phyloP scores from a whole-genome alignment of 2,797 vertebrate genomes.

The Pogoniulus pusillus region DNA sequence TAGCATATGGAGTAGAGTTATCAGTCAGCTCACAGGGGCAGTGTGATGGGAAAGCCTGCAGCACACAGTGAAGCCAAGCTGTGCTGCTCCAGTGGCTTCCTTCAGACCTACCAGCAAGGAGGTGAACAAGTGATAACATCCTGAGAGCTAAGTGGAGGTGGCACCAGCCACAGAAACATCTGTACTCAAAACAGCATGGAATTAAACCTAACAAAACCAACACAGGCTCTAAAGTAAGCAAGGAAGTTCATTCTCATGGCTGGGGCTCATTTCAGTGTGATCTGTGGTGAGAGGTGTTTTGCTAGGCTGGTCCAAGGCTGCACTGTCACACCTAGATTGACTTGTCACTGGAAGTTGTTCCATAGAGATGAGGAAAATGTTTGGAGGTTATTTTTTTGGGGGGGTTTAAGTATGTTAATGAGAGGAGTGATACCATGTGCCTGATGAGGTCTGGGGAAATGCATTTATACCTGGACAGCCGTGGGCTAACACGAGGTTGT shows the following conservation, averaged over 20 bases:
- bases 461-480: not conserved
- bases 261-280: not conserved
- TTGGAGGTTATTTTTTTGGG: no score
- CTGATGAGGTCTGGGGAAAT: not conserved
- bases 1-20: not conserved
- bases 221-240: not conserved
- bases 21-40: not conserved
- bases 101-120: not conserved
- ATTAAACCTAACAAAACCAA: not conserved
- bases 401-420: not conserved
- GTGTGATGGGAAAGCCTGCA: not conserved
- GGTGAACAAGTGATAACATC: not conserved
- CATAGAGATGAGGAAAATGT: not conserved
- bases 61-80: not conserved
- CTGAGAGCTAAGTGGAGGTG: not conserved
- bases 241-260: not conserved
- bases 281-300: not conserved
- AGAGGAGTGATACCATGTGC: not conserved
- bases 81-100: not conserved
- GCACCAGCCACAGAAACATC: not conserved
- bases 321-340: not conserved
- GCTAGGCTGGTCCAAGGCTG: not conserved
- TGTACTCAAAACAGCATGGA: not conserved
- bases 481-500: not conserved
- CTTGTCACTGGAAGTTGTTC: not conserved